Conservation (phyloP, 1,140 invertebrate genomes). For the Drosophila ogumai region DNA sequence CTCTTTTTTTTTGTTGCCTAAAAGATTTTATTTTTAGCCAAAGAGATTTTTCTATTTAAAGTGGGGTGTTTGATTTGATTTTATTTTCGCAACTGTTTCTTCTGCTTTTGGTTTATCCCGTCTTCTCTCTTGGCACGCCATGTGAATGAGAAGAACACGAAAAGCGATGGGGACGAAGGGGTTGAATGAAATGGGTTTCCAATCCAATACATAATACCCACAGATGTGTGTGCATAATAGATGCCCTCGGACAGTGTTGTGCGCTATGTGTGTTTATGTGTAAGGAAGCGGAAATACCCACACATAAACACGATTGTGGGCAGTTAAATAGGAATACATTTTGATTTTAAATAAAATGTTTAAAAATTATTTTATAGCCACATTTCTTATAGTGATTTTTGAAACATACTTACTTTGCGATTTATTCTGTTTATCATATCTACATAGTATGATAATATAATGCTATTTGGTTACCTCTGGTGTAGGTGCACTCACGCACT, state of each 20-base stretch:
- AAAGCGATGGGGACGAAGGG: slow-evolving; percentile 5
- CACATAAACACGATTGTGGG: background rate
- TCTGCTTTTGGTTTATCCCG: slow-evolving; percentile 32
- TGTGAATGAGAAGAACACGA: background rate
- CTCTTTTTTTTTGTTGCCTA: slow-evolving; percentile 14
- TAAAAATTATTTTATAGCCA: background rate
- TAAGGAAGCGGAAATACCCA: slow-evolving; percentile 47
- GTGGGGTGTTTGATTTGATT: slow-evolving; percentile 47
- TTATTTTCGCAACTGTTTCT: slow-evolving; percentile 29
- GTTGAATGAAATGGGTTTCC: slow-evolving; percentile 50
- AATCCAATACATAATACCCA: slow-evolving; percentile 37
- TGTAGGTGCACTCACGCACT: slow-evolving; percentile 23
- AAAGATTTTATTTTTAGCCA: slow-evolving; percentile 53
- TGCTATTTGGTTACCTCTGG: background rate
- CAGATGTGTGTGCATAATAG: slow-evolving; percentile 24
- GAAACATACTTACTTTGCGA: too few relatives aligned
- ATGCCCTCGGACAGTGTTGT: slow-evolving; percentile 17
- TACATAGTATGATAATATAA: background rate
- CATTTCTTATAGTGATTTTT: background rate
- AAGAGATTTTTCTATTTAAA: slow-evolving; percentile 59
- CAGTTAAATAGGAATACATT: background rate
- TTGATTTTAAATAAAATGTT: background rate
- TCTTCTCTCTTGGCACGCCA: slow-evolving; percentile 32
- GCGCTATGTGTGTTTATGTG: slow-evolving; percentile 16
- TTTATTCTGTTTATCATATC: background rate